These are phyloP conservation scores for Sebastes diploproa DNA, from an alignment of 2,797 vertebrate species.

Conservation along the genomic window DNA sequence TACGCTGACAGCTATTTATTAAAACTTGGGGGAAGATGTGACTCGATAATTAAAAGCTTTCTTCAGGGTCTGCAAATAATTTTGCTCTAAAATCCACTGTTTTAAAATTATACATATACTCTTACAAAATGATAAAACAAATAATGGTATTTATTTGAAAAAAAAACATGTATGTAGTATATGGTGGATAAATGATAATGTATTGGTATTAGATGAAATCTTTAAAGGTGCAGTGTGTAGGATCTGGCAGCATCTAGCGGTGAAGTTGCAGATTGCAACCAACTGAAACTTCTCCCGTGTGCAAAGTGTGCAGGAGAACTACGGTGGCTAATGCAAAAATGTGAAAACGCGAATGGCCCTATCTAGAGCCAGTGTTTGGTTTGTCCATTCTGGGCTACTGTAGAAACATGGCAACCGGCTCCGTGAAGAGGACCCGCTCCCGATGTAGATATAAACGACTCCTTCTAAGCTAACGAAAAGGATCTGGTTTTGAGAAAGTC, in stretches of 20 bases:
- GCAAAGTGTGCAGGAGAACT: no score
- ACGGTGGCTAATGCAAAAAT: no score
- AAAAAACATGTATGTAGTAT: background rate
- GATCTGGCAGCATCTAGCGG: no score
- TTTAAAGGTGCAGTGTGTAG: background rate
- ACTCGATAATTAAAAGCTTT: slow-evolving; percentile 29
- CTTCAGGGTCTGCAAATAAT: background rate
- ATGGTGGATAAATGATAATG: background rate
- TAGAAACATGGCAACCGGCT: no score
- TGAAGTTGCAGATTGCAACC: no score
- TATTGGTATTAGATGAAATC: background rate
- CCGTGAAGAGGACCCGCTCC: no score
- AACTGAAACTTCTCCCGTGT: no score
- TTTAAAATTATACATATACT: background rate
- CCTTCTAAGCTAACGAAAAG: no score
- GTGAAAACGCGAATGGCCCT: no score
- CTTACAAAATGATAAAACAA: background rate
- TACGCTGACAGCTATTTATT: slow-evolving; percentile 11
- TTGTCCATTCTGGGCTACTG: no score
- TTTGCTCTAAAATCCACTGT: background rate
- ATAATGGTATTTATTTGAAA: background rate
- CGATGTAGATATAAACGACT: no score
- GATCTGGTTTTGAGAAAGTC: background rate
- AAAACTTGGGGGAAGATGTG: slow-evolving; percentile 3
- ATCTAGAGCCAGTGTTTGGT: no score